These are phyloP conservation scores for Tapera naevia DNA, from an alignment of 2,797 vertebrate genomes.

Conservation along the genomic window DNA sequence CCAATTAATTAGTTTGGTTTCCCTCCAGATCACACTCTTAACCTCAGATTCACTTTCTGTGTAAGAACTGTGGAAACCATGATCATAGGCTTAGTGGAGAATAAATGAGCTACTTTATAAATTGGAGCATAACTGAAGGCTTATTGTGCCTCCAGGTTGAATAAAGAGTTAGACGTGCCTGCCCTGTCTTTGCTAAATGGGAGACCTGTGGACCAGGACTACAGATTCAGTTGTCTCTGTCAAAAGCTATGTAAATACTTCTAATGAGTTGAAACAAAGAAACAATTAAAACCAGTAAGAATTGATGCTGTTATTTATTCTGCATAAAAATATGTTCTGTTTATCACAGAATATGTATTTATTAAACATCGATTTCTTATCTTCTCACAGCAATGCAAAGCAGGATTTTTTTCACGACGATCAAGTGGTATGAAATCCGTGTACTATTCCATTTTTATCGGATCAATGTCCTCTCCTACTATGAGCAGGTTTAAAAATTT, in stretches of 20 bases:
- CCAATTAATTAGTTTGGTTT: neutral
- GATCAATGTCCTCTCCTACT: neutral
- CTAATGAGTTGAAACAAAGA: neutral
- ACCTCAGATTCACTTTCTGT: neutral
- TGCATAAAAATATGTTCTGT: neutral
- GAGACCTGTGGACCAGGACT: neutral
- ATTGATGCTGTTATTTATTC: neutral
- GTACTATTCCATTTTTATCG: neutral
- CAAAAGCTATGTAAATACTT: neutral
- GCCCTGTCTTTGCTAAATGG: neutral
- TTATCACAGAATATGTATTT: neutral
- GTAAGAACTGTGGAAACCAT: neutral
- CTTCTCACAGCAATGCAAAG: neutral
- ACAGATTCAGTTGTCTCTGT: neutral
- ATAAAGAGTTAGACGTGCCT: neutral
- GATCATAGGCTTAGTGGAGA: neutral
- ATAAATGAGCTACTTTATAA: neutral
- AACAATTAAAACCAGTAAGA: neutral
- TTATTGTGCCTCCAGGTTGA: neutral
- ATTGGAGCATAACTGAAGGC: neutral
- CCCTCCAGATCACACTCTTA: neutral
- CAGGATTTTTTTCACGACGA: neutral
- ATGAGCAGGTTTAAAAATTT: neutral
- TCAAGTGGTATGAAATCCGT: neutral
- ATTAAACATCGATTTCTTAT: neutral